Evolutionary conservation across 2,113 vertebrate species (phyloP), one percentile per base, ranked within the genome.

Genomic region (Apus apus): DNA sequence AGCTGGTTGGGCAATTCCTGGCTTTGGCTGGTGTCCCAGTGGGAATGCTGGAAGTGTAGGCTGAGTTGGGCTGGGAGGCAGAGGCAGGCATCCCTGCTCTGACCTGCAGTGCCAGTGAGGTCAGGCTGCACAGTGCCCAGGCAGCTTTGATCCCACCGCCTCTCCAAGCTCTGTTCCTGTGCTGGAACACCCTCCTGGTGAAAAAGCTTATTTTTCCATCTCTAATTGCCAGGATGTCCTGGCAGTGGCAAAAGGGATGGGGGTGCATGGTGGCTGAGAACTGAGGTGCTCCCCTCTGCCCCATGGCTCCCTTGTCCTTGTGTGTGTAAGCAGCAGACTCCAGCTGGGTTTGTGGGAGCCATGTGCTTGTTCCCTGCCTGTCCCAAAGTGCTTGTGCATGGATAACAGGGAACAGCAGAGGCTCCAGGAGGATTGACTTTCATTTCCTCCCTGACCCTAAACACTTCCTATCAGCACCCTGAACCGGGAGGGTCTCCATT

Each of bases 71-170:
- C 79, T 92, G 71, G 50, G 62, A 80, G 62, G 75, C 57, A 50
- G 61, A 1, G 2, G 30, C 15, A 60, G 75, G 26, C 26, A 68
- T 87, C 90, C 70, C 51, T 62, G 65, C 87, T 36, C 29, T 0
- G 0, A 54, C 11, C 17, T 0, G 58, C 80, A 30, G 46, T 1
- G 0, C 30, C 48, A 53, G 57, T 2, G 3, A 3, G 0, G n/a
- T 30, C 50, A 29, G 65, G 46, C 70, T 83, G 67, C 57, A 9
- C 12, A 27, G 71, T 14, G 2, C 62, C 48, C 3, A 0, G 25
- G 15, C 61, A 19, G 62, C 71, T 86, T 22, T 8, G 68, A 66
- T 70, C 36, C 64, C 26, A 6, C 25, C 23, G 2, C 15, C 32
- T 17, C 20, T n/a, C 20, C 1, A 1, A 8, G 14, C 45, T 51